Evolutionary conservation across 2,888 invertebrate species (phyloP).

Genomic region (Lithophane ornitopus): DNA sequence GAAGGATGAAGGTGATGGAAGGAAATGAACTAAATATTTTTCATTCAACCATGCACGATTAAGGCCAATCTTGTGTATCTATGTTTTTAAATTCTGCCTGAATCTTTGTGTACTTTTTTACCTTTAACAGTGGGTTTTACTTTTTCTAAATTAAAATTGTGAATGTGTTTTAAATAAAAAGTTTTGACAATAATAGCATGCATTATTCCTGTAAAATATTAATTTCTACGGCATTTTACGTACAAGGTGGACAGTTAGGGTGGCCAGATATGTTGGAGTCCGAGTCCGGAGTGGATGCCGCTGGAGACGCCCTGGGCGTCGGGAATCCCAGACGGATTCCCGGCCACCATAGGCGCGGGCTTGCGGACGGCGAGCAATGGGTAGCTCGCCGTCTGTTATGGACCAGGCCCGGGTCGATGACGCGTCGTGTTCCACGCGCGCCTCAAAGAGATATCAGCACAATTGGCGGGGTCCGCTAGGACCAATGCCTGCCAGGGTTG

Average conservation of each 20-base stretch:
- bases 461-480: too few relatives aligned
- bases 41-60: background rate
- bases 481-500: too few relatives aligned
- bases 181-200: background rate
- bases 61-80: background rate
- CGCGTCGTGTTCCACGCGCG: too few relatives aligned
- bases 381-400: too few relatives aligned
- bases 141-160: background rate
- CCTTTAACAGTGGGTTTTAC: background rate
- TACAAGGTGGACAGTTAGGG: background rate
- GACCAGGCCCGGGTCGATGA: too few relatives aligned
- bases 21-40: background rate
- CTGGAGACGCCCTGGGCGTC: too few relatives aligned
- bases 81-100: background rate
- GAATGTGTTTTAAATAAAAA: background rate
- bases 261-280: too few relatives aligned
- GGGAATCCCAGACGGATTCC: too few relatives aligned
- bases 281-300: too few relatives aligned
- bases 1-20: background rate
- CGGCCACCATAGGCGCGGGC: too few relatives aligned
- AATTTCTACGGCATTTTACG: background rate
- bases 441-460: too few relatives aligned
- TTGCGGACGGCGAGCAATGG: too few relatives aligned
- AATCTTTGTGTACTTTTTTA: background rate
- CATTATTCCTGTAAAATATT: background rate